Evolutionary conservation across 1,140 invertebrate species (phyloP).

Genomic region (Amyelois transitella): DNA sequence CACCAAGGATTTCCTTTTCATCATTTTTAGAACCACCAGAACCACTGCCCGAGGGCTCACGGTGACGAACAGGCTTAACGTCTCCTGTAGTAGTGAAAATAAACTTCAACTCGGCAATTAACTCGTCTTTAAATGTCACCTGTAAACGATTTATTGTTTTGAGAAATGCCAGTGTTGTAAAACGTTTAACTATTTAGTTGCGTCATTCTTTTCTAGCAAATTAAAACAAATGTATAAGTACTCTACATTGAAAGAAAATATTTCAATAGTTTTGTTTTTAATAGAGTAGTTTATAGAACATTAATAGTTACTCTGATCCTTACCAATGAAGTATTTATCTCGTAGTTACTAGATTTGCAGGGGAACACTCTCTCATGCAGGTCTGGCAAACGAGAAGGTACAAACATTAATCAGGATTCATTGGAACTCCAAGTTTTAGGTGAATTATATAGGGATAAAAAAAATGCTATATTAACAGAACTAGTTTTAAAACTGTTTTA

Average conservation of each 20-base stretch:
- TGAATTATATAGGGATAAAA: too few relatives aligned
- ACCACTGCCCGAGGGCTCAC: slow-evolving; percentile 46
- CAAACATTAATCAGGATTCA: background rate
- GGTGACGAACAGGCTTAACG: slow-evolving; percentile 77
- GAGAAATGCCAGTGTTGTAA: too few relatives aligned
- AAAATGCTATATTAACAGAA: too few relatives aligned
- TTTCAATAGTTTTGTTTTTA: too few relatives aligned
- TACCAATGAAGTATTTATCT: background rate
- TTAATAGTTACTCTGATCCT: too few relatives aligned
- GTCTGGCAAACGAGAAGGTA: slow-evolving; percentile 19
- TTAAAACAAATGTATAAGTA: too few relatives aligned
- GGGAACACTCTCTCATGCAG: slow-evolving; percentile 26
- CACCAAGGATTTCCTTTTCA: slow-evolving; percentile 32
- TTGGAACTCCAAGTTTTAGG: background rate
- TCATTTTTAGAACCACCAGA: slow-evolving; percentile 50
- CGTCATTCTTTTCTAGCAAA: too few relatives aligned
- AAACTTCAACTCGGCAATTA: slow-evolving; percentile 84
- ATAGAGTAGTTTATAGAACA: too few relatives aligned
- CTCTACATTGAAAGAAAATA: too few relatives aligned
- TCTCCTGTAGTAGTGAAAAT: slow-evolving; percentile 83
- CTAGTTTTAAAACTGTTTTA: too few relatives aligned
- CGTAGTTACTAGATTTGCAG: background rate
- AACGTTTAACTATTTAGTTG: too few relatives aligned
- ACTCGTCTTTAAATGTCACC: slow-evolving; percentile 80
- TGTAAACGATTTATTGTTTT: too few relatives aligned